A percentile compares a stretch with the other conserved stretches of the same genome.
These are phyloP conservation scores for Darevskia nairensis DNA, from an alignment of 2,797 vertebrate genomes.

Conservation along the genomic window DNA sequence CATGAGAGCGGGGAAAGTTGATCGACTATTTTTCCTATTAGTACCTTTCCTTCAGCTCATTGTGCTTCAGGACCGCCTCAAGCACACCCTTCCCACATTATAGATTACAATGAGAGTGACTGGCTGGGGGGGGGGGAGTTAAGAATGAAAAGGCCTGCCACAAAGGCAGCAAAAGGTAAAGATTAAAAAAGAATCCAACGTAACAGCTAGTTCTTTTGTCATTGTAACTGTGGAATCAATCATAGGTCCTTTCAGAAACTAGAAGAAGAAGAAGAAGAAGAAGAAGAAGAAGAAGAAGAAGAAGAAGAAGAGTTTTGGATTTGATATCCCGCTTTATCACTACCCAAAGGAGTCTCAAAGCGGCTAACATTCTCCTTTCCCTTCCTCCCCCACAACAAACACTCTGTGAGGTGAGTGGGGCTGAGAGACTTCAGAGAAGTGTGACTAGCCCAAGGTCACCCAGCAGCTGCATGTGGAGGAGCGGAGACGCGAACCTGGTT, in stretches of 20 bases:
- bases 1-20: not conserved
- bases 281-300: too few relatives aligned
- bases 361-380: too few relatives aligned
- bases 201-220: not conserved
- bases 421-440: too few relatives aligned
- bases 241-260: not conserved
- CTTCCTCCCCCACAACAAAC: too few relatives aligned
- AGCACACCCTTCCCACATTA: not conserved
- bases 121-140: not conserved
- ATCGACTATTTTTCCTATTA: not conserved
- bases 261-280: not conserved
- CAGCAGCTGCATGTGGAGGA: too few relatives aligned
- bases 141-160: constrained; percentile 9
- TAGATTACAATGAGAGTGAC: not conserved
- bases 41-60: not conserved
- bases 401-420: too few relatives aligned
- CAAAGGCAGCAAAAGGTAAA: not conserved
- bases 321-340: too few relatives aligned
- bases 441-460: too few relatives aligned
- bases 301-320: too few relatives aligned
- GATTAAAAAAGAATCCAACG: not conserved
- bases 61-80: not conserved
- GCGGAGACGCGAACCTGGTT: too few relatives aligned
- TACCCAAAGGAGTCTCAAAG: too few relatives aligned
- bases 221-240: not conserved